Conservation (phyloP, 2,888 invertebrate genomes). For the Penaeus monodon region DNA sequence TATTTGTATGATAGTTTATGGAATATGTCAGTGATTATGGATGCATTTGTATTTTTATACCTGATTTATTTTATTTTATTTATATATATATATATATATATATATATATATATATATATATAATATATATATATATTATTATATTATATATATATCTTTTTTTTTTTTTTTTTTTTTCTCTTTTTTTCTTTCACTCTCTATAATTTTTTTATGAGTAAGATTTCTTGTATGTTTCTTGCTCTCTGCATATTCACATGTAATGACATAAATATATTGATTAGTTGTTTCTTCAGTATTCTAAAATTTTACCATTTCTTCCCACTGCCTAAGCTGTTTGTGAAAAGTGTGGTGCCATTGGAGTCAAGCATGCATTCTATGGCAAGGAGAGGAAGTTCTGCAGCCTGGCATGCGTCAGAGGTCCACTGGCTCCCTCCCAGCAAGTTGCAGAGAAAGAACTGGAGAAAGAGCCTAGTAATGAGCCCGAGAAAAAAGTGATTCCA, state of each 20-base stretch:
- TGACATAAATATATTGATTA: neutral
- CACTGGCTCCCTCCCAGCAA: conserved; percentile 36
- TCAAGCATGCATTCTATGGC: conserved; percentile 88
- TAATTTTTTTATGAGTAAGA: too few relatives aligned
- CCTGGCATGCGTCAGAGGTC: conserved; percentile 79
- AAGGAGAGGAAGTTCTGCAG: conserved; percentile 86
- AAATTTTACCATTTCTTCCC: conserved; percentile 60
- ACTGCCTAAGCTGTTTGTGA: conserved; percentile 80
- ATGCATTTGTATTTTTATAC: too few relatives aligned
- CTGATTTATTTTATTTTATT: too few relatives aligned
- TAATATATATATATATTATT: neutral
- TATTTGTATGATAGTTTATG: too few relatives aligned
- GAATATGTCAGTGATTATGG: too few relatives aligned
- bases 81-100: neutral
- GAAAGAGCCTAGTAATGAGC: conserved; percentile 12
- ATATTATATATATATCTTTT: too few relatives aligned
- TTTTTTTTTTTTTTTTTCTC: too few relatives aligned
- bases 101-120: conserved; percentile 33
- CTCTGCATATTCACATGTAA: too few relatives aligned
- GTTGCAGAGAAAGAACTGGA: neutral
- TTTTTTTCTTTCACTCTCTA: too few relatives aligned
- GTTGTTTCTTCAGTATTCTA: conserved; percentile 7
- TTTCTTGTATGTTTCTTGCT: too few relatives aligned
- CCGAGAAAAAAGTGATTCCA: conserved; percentile 7
- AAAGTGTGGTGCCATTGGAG: conserved; percentile 86